These are phyloP conservation scores for Motacilla tschutschensis DNA, from an alignment of 2,113 vertebrate genomes.

Conservation along the genomic window DNA sequence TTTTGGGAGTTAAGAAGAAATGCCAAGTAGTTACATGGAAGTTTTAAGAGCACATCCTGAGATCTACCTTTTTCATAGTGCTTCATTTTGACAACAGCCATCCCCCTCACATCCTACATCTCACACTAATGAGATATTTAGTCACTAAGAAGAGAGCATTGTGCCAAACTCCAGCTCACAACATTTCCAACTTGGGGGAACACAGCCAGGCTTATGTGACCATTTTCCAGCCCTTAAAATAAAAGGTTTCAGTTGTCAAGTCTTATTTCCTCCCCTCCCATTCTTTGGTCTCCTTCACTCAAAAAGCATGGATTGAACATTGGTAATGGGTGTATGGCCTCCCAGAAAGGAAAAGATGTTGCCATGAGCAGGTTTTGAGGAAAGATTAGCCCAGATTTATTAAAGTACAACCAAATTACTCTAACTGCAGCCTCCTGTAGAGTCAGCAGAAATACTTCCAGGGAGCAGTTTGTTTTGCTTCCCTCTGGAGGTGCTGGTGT, in stretches of 20 bases:
- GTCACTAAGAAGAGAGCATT: neutral
- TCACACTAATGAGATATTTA: slow-evolving; percentile 35
- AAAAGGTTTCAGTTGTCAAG: fast-evolving
- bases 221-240: neutral
- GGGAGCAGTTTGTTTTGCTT: neutral
- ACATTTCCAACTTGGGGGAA: neutral
- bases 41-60: neutral
- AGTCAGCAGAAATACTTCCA: neutral
- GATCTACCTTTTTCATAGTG: slow-evolving; percentile 7
- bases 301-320: neutral
- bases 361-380: neutral
- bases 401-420: neutral
- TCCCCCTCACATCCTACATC: slow-evolving; percentile 11
- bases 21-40: neutral
- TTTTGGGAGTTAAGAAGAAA: slow-evolving; percentile 7
- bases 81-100: slow-evolving; percentile 30
- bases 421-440: neutral
- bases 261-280: neutral
- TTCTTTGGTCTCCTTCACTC: neutral
- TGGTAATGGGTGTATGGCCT: neutral
- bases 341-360: neutral
- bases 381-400: neutral
- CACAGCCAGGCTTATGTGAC: neutral
- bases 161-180: neutral
- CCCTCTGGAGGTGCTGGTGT: neutral